Conservation (phyloP, 2,888 invertebrate species). For the Eumacrocentrus americanus region DNA sequence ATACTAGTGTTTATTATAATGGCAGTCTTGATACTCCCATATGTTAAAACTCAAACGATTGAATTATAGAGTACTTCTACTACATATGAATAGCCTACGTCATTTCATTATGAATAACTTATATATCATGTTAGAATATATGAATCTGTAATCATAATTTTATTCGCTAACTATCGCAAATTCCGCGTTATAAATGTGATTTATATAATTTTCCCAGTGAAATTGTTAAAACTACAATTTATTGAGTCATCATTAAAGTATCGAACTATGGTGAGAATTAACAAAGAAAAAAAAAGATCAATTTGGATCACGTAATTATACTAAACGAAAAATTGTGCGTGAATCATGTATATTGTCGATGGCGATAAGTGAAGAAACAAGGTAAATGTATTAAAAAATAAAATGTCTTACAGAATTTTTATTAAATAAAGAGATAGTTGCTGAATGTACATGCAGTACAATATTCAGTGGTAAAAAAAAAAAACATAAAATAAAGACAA, state of each 20-base stretch:
- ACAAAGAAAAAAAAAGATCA: neutral
- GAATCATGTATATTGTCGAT: neutral
- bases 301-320: neutral
- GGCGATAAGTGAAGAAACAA: neutral
- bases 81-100: neutral
- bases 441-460: neutral
- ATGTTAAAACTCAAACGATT: slow-evolving; percentile 22
- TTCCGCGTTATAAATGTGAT: neutral
- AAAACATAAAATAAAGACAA: neutral
- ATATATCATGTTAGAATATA: neutral
- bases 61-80: neutral
- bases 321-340: slow-evolving; percentile 5
- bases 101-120: neutral
- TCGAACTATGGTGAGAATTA: slow-evolving; percentile 14
- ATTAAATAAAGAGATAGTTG: neutral
- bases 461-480: neutral
- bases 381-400: neutral
- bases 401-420: neutral
- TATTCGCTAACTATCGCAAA: slow-evolving; percentile 5
- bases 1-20: slow-evolving; percentile 32
- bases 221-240: slow-evolving; percentile 1
- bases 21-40: slow-evolving; percentile 40
- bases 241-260: slow-evolving; percentile 4
- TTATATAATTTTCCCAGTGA: neutral
- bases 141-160: neutral